Base-by-base conservation (phyloP, 1,140 invertebrate species). In the Atopsyche davidsoni region DNA sequence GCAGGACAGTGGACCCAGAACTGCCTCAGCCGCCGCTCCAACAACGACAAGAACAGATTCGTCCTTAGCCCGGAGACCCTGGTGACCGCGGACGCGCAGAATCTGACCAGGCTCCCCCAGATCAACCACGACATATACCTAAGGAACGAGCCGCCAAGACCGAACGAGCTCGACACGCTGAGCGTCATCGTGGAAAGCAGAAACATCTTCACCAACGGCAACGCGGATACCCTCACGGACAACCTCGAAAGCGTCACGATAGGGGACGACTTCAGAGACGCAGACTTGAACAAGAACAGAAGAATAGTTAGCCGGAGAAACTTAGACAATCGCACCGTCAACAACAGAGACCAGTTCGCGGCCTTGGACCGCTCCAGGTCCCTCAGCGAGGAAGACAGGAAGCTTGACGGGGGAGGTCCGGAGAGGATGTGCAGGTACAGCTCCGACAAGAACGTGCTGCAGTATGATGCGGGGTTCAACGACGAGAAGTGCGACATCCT, bases 401-500 rank as follows among this genome's bases (percentile, higher is more conserved):
- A 40, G 42, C 32, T 40, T 34, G 18, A 36, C 32, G 34, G 42
- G 32, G 36, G 39, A 46, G 24, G 46, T 31, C 7, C 21, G 16
- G 18, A 44, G 23, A 48, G 23, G 32, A 45, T 38, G 4, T 13
- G 6, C 13, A 38, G 36, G 11, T 36, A 42, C 13, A 23, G 25
- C 13, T 46, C 43, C 10, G 36, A 28, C 7, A 41, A 18, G 36
- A 36, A 46, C 16, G 16, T 46, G 16, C 19, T 34, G 7, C 23
- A 45, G 7, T 41, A 46, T 38, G 35, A 36, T 11, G 17, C 36
- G 3, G 22, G 55, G 13, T 50, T 49, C 14, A 46, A 50, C 21
- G 50, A 57, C 16, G 56, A 58, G 34, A 51, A 51, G 34, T 58
- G 56, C 28, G 51, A 53, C 28, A 51, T 54, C n/a, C 35, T 58